Conservation (phyloP, 1,140 invertebrate genomes). For the Nymphalis io region DNA sequence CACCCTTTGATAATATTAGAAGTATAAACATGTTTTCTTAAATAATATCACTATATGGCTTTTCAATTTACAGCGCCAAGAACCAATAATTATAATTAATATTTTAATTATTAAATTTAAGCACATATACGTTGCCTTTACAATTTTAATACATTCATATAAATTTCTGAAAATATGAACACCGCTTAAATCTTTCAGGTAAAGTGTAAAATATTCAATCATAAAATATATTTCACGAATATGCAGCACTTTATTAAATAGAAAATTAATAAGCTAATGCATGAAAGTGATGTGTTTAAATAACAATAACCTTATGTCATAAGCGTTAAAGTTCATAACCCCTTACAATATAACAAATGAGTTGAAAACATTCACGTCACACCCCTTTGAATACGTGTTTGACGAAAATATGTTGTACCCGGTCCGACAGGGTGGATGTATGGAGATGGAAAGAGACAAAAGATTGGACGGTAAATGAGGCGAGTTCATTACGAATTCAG, state of each 20-base stretch:
- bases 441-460: slow-evolving; percentile 39
- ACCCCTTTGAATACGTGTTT: slow-evolving; percentile 17
- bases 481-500: slow-evolving; percentile 63
- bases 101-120: no score
- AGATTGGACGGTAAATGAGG: slow-evolving; percentile 43
- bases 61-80: no score
- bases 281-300: not conserved
- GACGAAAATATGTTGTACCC: slow-evolving; percentile 33
- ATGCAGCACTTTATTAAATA: slow-evolving; percentile 41
- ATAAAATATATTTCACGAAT: slow-evolving; percentile 32
- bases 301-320: slow-evolving; percentile 23
- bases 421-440: slow-evolving; percentile 17
- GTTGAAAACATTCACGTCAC: slow-evolving; percentile 33
- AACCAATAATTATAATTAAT: no score
- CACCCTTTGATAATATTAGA: no score
- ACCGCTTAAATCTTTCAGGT: not conserved
- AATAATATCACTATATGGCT: no score
- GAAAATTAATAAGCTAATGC: slow-evolving; percentile 45
- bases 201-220: slow-evolving; percentile 19
- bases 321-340: slow-evolving; percentile 16
- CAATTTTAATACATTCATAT: not conserved
- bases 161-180: not conserved
- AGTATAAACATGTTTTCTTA: no score
- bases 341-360: not conserved
- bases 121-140: no score